A percentile compares a stretch with the other conserved stretches of the same genome.
phyloP scores from a whole-genome alignment of 2,797 vertebrate genomes.

The Labroides dimidiatus region DNA sequence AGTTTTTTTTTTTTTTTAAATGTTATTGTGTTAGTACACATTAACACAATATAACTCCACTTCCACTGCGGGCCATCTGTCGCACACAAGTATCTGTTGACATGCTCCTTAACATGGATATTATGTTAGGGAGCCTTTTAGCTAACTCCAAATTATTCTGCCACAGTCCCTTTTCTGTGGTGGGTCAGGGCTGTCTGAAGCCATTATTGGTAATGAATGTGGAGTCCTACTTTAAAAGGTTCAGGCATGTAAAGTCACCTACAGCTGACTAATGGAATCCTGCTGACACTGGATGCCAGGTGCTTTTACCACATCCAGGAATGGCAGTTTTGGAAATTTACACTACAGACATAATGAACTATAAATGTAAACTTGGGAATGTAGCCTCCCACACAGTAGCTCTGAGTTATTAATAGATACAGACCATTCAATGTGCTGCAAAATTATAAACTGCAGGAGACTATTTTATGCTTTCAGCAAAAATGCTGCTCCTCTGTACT shows the following conservation, averaged over 20 bases:
- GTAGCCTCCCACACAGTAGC: constrained; percentile 71
- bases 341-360: constrained; percentile 79
- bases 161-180: constrained; percentile 81
- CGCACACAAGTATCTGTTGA: constrained; percentile 89
- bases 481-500: constrained; percentile 30
- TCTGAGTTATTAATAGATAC: constrained; percentile 72
- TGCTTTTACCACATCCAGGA: constrained; percentile 81
- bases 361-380: constrained; percentile 79
- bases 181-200: constrained; percentile 86
- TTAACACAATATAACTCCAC: constrained; percentile 80
- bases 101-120: constrained; percentile 90
- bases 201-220: constrained; percentile 90
- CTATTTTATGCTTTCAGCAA: constrained; percentile 43
- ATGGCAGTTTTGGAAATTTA: constrained; percentile 79
- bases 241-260: constrained; percentile 87
- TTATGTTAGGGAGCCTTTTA: constrained; percentile 88
- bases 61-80: constrained; percentile 79
- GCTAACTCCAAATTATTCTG: constrained; percentile 87
- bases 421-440: constrained; percentile 38
- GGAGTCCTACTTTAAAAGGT: constrained; percentile 89
- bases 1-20: constrained; percentile 78
- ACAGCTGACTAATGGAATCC: constrained; percentile 89
- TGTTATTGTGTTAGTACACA: constrained; percentile 81
- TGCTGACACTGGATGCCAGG: constrained; percentile 79
- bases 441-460: constrained; percentile 50